Percentiles rank a stretch among this genome's conserved stretches.
These are phyloP conservation scores for Taenaris catops DNA, from an alignment of 2,888 invertebrate genomes.

Conservation along the genomic window DNA sequence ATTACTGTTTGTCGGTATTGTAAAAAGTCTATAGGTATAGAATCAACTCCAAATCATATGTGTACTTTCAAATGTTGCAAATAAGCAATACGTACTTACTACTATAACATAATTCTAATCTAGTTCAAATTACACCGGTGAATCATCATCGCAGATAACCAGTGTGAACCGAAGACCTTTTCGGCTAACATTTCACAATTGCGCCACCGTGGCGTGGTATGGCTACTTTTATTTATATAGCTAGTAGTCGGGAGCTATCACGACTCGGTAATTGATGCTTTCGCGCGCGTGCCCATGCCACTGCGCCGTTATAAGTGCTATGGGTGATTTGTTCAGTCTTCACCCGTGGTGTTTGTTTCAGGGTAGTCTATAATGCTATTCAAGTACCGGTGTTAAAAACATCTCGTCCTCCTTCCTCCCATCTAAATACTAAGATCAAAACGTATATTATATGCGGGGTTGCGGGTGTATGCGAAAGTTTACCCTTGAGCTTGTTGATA, in stretches of 20 bases:
- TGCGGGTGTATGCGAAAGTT: no score
- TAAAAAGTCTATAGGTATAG: no score
- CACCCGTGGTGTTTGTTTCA: slow-evolving; percentile 13
- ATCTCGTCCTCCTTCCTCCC: no score
- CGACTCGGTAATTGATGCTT: slow-evolving; percentile 75
- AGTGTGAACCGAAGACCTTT: slow-evolving; percentile 67
- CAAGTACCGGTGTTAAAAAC: no score
- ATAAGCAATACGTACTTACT: no score
- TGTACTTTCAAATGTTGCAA: no score
- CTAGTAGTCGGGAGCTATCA: slow-evolving; percentile 73
- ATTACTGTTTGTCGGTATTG: no score
- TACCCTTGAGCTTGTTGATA: no score
- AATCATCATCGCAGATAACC: slow-evolving; percentile 18
- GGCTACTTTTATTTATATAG: slow-evolving; percentile 71
- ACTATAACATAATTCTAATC: slow-evolving; percentile 14
- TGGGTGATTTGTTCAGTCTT: slow-evolving; percentile 30
- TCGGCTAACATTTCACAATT: slow-evolving; percentile 65
- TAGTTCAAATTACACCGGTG: slow-evolving; percentile 16
- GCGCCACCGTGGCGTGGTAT: slow-evolving; percentile 59
- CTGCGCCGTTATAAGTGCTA: slow-evolving; percentile 39
- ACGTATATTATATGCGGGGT: no score
- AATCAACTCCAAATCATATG: no score
- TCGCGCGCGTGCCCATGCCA: slow-evolving; percentile 35
- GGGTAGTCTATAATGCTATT: no score
- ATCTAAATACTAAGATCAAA: no score